Evolutionary conservation across 2,797 vertebrate genomes (phyloP).

Genomic region (Eospalax fontanierii): DNA sequence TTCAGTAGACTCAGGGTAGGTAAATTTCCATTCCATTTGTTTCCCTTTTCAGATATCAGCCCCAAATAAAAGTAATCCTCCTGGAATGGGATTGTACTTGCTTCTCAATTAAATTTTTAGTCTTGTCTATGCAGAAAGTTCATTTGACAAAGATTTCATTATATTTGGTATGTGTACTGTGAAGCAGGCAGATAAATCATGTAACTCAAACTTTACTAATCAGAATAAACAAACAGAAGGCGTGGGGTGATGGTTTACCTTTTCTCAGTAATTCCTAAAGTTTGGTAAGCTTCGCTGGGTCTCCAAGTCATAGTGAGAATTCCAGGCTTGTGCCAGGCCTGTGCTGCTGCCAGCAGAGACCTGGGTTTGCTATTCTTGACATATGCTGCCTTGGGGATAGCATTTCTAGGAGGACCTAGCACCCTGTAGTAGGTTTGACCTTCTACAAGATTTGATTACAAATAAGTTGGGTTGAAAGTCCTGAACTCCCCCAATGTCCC

Average conservation of each 20-base stretch:
- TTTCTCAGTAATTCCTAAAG: slow-evolving; percentile 30
- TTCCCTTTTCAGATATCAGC: neutral
- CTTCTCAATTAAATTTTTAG: slow-evolving; percentile 64
- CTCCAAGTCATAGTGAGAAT: slow-evolving; percentile 5
- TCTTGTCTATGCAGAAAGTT: neutral
- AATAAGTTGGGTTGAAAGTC: neutral
- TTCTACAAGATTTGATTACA: too few species aligned
- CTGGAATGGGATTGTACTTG: neutral
- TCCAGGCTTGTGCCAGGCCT: neutral
- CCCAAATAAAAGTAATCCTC: slow-evolving; percentile 57
- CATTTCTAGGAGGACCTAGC: neutral
- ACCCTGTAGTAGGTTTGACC: neutral
- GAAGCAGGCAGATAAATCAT: slow-evolving; percentile 37
- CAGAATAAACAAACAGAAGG: slow-evolving; percentile 30
- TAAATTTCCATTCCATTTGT: slow-evolving; percentile 30
- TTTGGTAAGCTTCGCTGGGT: slow-evolving; percentile 17
- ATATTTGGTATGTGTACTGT: neutral
- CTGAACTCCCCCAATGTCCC: neutral
- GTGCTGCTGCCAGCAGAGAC: fast-evolving
- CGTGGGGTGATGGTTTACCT: neutral
- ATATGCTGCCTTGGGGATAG: neutral
- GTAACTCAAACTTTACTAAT: slow-evolving; percentile 53
- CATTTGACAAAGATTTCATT: slow-evolving; percentile 40
- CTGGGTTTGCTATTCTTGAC: neutral
- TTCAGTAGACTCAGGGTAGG: neutral